Conservation (phyloP, 2,797 vertebrate species). For the Muscicapa comitata region DNA sequence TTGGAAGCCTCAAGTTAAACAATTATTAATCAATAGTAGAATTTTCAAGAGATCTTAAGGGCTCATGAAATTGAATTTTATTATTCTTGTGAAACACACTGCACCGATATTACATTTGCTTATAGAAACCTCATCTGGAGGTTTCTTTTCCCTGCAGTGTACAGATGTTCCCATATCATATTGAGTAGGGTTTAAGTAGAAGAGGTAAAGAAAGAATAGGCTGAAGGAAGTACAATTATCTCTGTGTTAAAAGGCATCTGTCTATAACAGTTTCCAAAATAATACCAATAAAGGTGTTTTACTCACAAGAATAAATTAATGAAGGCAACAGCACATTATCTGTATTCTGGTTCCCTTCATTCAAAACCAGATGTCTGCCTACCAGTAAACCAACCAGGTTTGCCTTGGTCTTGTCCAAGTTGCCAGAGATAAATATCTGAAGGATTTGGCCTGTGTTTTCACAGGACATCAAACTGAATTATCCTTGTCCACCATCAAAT, state of each 20-base stretch:
- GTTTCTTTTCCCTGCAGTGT: background rate
- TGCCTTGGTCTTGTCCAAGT: background rate
- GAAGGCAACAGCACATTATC: background rate
- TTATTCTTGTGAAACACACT: background rate
- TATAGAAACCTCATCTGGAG: background rate
- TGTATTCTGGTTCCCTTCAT: background rate
- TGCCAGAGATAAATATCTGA: background rate
- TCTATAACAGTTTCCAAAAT: too few species aligned
- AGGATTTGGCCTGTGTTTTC: background rate
- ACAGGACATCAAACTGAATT: background rate
- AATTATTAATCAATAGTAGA: background rate
- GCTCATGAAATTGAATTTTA: background rate
- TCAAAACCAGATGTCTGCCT: background rate
- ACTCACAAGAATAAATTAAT: background rate
- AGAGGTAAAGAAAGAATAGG: background rate
- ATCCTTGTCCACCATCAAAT: background rate
- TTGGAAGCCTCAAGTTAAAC: background rate
- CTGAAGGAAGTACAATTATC: background rate
- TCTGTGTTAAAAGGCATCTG: too few species aligned
- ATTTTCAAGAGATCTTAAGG: background rate
- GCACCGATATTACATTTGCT: background rate
- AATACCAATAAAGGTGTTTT: background rate
- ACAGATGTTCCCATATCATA: background rate
- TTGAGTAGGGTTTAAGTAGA: background rate
- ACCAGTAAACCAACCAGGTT: background rate